Base-by-base conservation (phyloP, 1,140 invertebrate genomes). In the Aphaenogaster rudis region DNA sequence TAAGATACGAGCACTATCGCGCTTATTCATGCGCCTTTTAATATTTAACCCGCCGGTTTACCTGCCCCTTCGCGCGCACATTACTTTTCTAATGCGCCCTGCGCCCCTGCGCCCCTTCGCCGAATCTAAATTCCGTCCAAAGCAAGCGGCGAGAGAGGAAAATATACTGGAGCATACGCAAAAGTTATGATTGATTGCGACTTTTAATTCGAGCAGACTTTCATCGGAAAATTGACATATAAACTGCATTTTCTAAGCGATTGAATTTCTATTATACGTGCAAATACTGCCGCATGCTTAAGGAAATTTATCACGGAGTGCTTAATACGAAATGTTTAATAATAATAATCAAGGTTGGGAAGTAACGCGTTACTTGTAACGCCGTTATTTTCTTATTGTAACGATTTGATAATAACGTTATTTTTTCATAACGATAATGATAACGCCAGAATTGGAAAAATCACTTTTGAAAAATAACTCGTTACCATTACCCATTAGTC, bases 1-100 rank as follows among this genome's bases (percentile, higher is more conserved):
- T 91, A 88, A 90, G 91, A 92, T 91, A 92, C 91, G 87, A 93
- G 86, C 88, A 90, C 93, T 92, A 92, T 89, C 90, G 90, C 93
- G 92, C 90, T 94, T 94, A 94, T 94, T 95, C 94, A 94, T 94
- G 92, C 92, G 88, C 90, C 92, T 94, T 94, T 94, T 94, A 94
- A 94, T 95, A 95, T 95, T 95, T 94, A 94, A 94, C 93, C 92
- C 91, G 87, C 86, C 90, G 91, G 89, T 94, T 94, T 94, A 93
- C 92, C 93, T 90, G 87, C 80, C 86, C 74, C 89, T 88, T 91
- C 87, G 88, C 81, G 71, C 76, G 77, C 79, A 69, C 87, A 88
- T 90, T 91, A 90, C 92, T 93, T 94, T 93, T 92, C 89, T 88
- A 90, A 93, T 90, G 82, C 67, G 39, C 33, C 48, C 63, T 90